phyloP scores from a whole-genome alignment of 2,797 vertebrate species.

The Intellagama lesueurii region DNA sequence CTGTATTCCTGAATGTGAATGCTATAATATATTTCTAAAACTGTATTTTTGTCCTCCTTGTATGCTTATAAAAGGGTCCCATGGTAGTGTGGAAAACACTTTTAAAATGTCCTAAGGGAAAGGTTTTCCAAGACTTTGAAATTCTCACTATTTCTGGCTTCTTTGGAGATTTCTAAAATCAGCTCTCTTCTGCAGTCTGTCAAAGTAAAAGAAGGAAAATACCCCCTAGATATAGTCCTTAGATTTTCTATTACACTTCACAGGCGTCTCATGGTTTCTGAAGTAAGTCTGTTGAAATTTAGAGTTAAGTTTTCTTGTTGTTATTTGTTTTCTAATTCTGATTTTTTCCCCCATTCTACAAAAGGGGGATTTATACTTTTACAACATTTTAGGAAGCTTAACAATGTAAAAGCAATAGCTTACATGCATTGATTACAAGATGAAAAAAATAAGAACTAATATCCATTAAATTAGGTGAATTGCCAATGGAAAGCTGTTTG shows the following conservation, averaged over 20 bases:
- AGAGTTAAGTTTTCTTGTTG: conserved; percentile 52
- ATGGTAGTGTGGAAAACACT: conserved; percentile 67
- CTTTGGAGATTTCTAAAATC: conserved; percentile 79
- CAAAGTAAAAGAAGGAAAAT: conserved; percentile 79
- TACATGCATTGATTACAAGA: conserved; percentile 7
- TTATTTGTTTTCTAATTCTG: conserved; percentile 75
- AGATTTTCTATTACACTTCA: conserved; percentile 76
- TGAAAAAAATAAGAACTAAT: conserved; percentile 12
- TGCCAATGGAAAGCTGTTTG: neutral
- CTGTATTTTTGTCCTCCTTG: conserved; percentile 39
- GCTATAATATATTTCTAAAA: conserved; percentile 59
- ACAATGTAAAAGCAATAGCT: conserved; percentile 54
- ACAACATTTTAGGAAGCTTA: conserved; percentile 14
- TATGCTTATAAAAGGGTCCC: conserved; percentile 70
- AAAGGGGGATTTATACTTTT: conserved; percentile 46
- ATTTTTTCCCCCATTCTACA: conserved; percentile 61
- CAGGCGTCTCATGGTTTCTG: conserved; percentile 70
- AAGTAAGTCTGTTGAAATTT: conserved; percentile 74
- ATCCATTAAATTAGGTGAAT: neutral
- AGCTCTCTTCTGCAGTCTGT: conserved; percentile 72
- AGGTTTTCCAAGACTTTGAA: conserved; percentile 80
- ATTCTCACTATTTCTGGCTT: conserved; percentile 72
- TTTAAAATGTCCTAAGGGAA: conserved; percentile 76
- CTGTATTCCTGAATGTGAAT: conserved; percentile 59
- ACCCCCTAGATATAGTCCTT: conserved; percentile 78